Evolutionary conservation across 2,888 invertebrate species (phyloP).

Genomic region (Oeneis ivallda): DNA sequence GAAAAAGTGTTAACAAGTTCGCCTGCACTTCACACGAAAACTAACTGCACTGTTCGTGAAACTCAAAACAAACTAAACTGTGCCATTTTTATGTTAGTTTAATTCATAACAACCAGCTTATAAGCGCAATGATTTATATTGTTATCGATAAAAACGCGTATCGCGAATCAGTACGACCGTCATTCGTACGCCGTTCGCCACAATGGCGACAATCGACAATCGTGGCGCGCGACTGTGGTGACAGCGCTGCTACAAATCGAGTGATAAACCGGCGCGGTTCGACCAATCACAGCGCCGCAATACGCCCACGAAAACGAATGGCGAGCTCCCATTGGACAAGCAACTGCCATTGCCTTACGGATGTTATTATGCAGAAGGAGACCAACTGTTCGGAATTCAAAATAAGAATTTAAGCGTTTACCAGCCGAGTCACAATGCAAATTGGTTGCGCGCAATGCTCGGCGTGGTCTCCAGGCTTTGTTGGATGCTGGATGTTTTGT

Average conservation of each 20-base stretch:
- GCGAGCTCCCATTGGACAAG: constrained; percentile 75
- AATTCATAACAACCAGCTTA: constrained; percentile 54
- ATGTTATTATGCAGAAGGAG: constrained; percentile 80
- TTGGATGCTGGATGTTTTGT: constrained; percentile 42
- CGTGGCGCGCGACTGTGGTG: constrained; percentile 76
- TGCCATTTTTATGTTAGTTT: constrained; percentile 45
- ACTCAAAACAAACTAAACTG: constrained; percentile 47
- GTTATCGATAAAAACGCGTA: constrained; percentile 61
- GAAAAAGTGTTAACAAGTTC: constrained; percentile 48
- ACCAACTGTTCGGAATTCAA: constrained; percentile 71
- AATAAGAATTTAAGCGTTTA: constrained; percentile 80
- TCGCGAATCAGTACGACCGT: constrained; percentile 60
- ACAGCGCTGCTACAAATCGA: constrained; percentile 76
- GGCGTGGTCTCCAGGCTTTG: constrained; percentile 67
- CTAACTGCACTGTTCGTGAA: constrained; percentile 41
- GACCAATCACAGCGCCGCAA: constrained; percentile 65
- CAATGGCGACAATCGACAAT: constrained; percentile 81
- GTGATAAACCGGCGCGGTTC: constrained; percentile 69
- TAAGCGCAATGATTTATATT: constrained; percentile 49
- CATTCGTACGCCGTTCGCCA: constrained; percentile 62
- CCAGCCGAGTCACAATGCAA: constrained; percentile 75
- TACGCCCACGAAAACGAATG: constrained; percentile 73
- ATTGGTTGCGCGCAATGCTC: constrained; percentile 73
- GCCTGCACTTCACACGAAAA: constrained; percentile 57
- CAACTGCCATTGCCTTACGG: constrained; percentile 80